These are phyloP conservation scores for Andrena bicolor DNA, from an alignment of 2,888 invertebrate genomes.

Conservation along the genomic window DNA sequence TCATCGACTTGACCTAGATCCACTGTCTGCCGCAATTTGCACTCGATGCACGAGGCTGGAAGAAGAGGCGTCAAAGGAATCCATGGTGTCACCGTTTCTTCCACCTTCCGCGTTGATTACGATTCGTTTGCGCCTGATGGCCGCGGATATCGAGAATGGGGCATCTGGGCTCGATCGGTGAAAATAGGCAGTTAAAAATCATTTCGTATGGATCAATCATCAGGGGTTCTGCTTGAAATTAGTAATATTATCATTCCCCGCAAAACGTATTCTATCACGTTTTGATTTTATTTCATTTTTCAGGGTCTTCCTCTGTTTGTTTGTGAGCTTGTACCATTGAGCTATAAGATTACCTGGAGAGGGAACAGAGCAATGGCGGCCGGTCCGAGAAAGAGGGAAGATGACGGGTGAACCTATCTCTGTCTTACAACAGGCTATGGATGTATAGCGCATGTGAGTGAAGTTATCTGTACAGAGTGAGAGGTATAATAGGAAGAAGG, in stretches of 20 bases:
- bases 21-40: constrained; percentile 72
- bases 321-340: not conserved
- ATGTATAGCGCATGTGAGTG: too few relatives aligned
- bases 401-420: too few relatives aligned
- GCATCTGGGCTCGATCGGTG: not conserved
- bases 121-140: not conserved
- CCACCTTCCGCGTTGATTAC: not conserved
- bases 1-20: constrained; percentile 68
- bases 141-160: too few relatives aligned
- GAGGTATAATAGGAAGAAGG: too few relatives aligned
- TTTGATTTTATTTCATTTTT: constrained; percentile 17
- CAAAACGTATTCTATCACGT: constrained; percentile 1
- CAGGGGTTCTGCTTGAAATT: too few relatives aligned
- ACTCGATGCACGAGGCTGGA: constrained; percentile 59
- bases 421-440: too few relatives aligned
- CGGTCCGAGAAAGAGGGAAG: too few relatives aligned
- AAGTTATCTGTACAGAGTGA: too few relatives aligned
- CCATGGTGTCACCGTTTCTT: constrained; percentile 20
- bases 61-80: constrained; percentile 28
- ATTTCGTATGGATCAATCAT: too few relatives aligned
- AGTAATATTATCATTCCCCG: not conserved
- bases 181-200: too few relatives aligned
- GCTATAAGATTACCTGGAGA: too few relatives aligned
- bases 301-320: not conserved
- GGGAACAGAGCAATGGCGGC: too few relatives aligned